phyloP scores from a whole-genome alignment of 2,113 vertebrate genomes.

The Morphnarchus princeps region DNA sequence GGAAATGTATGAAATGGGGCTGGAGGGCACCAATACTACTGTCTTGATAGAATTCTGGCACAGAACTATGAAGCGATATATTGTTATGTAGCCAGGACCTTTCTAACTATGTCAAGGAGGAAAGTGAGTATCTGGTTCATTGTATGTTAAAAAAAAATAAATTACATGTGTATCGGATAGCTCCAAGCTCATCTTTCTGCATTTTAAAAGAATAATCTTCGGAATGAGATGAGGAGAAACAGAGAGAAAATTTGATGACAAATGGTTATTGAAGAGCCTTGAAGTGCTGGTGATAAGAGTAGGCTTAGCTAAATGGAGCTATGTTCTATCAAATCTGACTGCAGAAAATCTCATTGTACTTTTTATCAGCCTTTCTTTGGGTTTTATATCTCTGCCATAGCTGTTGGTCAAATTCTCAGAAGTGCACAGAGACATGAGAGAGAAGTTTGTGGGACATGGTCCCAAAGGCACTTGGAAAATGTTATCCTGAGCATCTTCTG shows the following conservation, averaged over 20 bases:
- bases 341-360: slow-evolving; percentile 19
- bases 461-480: background rate
- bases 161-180: slow-evolving; percentile 8
- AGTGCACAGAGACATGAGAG: slow-evolving; percentile 12
- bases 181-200: slow-evolving; percentile 22
- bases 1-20: background rate
- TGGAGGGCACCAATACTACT: background rate
- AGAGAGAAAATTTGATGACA: slow-evolving; percentile 56
- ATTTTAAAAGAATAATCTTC: slow-evolving; percentile 46
- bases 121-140: background rate
- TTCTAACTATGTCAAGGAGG: background rate
- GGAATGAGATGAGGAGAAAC: slow-evolving; percentile 38
- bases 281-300: slow-evolving; percentile 47
- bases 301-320: slow-evolving; percentile 21
- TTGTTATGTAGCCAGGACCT: background rate
- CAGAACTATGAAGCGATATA: background rate
- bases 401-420: slow-evolving; percentile 23
- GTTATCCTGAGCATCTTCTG: background rate
- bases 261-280: slow-evolving; percentile 55
- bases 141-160: background rate
- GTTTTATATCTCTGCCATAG: background rate
- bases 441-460: background rate
- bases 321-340: slow-evolving; percentile 1
- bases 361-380: slow-evolving; percentile 34
- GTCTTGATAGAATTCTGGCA: background rate